Conservation (phyloP, 2,888 invertebrate species). For the Oithona nana region DNA sequence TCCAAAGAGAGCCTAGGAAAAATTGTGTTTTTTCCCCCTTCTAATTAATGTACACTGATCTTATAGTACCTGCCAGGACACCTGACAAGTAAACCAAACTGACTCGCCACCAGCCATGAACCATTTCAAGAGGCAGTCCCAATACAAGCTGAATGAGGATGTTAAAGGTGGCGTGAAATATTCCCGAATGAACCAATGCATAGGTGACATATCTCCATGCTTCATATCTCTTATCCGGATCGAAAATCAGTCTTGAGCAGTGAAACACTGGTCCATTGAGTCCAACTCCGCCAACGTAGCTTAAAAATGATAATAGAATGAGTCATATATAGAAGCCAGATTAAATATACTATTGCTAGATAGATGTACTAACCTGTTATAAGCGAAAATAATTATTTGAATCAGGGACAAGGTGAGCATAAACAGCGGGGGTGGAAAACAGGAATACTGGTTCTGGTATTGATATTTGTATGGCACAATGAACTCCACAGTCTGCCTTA, state of each 20-base stretch:
- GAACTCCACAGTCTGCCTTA: conserved; percentile 11
- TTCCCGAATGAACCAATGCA: conserved; percentile 84
- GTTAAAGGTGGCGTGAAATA: conserved; percentile 71
- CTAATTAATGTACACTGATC: conserved; percentile 43
- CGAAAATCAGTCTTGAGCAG: conserved; percentile 62
- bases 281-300: conserved; percentile 22
- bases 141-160: conserved; percentile 73
- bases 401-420: conserved; percentile 7
- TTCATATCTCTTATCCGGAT: conserved; percentile 62
- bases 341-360: neutral
- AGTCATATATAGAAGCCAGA: neutral
- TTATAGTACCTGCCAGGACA: conserved; percentile 61
- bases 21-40: neutral
- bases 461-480: conserved; percentile 13
- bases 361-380: neutral
- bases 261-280: conserved; percentile 50
- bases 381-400: conserved; percentile 15
- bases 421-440: conserved; percentile 13
- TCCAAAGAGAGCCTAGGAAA: conserved; percentile 36
- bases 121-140: conserved; percentile 84
- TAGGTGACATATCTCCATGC: conserved; percentile 83
- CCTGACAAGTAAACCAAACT: conserved; percentile 60
- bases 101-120: conserved; percentile 66
- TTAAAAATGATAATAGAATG: neutral
- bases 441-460: conserved; percentile 15